Percentiles rank a stretch among this genome's conserved stretches.
Conservation (phyloP, 1,140 invertebrate species). For the Pararge aegeria region DNA sequence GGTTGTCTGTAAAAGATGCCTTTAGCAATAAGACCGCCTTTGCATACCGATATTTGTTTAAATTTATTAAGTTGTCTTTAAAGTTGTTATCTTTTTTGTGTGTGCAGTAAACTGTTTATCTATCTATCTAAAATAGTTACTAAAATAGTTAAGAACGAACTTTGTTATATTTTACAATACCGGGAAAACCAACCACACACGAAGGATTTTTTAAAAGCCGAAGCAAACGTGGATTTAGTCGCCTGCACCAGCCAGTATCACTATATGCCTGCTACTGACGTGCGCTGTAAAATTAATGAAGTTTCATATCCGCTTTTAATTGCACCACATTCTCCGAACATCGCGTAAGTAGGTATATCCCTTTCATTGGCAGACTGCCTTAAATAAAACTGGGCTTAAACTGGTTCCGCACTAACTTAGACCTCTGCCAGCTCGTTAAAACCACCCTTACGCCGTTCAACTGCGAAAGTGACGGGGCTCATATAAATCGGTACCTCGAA, state of each 20-base stretch:
- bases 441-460: constrained; percentile 20
- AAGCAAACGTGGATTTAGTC: no score
- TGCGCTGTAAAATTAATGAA: neutral
- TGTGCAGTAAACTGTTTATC: no score
- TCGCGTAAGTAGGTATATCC: constrained; percentile 1
- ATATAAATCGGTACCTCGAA: constrained; percentile 23
- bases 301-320: constrained; percentile 19
- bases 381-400: constrained; percentile 47
- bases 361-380: constrained; percentile 46
- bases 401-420: constrained; percentile 33
- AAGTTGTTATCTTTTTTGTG: no score
- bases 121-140: no score
- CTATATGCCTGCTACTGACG: neutral
- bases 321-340: constrained; percentile 16
- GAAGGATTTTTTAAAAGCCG: no score
- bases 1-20: no score
- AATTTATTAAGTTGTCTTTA: no score
- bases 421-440: constrained; percentile 39
- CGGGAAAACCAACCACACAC: no score
- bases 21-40: no score
- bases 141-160: no score
- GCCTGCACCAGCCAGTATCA: neutral
- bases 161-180: no score
- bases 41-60: no score
- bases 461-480: constrained; percentile 33